Conservation (phyloP, 2,113 vertebrate species). For the Sander lucioperca region DNA sequence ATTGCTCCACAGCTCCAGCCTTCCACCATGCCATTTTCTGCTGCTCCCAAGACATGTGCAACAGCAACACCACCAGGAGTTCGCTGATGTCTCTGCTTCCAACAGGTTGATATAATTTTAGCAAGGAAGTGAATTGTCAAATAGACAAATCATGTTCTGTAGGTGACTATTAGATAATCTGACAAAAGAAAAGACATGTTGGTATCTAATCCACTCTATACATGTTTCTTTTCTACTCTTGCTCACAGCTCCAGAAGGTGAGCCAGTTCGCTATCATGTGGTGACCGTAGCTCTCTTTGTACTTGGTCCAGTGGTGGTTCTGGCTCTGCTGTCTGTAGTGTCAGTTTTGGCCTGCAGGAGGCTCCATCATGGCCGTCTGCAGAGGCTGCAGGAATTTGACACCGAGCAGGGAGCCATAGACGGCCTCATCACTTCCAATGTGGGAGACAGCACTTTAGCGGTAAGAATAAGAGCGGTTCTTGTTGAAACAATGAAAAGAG, state of each 20-base stretch:
- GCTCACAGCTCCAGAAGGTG: slow-evolving; percentile 71
- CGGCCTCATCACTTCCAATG: slow-evolving; percentile 85
- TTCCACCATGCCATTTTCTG: slow-evolving; percentile 78
- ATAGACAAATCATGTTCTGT: background rate
- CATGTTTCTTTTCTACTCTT: background rate
- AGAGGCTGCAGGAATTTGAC: slow-evolving; percentile 82
- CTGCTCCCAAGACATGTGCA: slow-evolving; percentile 83
- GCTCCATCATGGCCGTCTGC: slow-evolving; percentile 80
- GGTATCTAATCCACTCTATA: background rate
- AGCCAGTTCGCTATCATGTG: slow-evolving; percentile 78
- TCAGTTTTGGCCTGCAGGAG: slow-evolving; percentile 80
- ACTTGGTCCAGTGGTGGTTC: slow-evolving; percentile 74
- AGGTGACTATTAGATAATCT: background rate
- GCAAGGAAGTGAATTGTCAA: background rate
- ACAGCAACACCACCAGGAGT: slow-evolving; percentile 76
- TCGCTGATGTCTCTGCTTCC: slow-evolving; percentile 74
- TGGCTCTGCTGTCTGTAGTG: slow-evolving; percentile 78
- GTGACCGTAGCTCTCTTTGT: slow-evolving; percentile 82
- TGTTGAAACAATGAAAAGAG: background rate
- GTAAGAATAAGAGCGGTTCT: slow-evolving; percentile 47
- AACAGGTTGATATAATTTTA: slow-evolving; percentile 52
- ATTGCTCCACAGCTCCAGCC: slow-evolving; percentile 77
- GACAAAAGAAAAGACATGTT: too few relatives aligned
- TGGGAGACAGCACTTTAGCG: slow-evolving; percentile 86
- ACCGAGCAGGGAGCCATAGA: slow-evolving; percentile 83